phyloP scores from a whole-genome alignment of 2,888 invertebrate species.

The Ecliptopera silaceata region DNA sequence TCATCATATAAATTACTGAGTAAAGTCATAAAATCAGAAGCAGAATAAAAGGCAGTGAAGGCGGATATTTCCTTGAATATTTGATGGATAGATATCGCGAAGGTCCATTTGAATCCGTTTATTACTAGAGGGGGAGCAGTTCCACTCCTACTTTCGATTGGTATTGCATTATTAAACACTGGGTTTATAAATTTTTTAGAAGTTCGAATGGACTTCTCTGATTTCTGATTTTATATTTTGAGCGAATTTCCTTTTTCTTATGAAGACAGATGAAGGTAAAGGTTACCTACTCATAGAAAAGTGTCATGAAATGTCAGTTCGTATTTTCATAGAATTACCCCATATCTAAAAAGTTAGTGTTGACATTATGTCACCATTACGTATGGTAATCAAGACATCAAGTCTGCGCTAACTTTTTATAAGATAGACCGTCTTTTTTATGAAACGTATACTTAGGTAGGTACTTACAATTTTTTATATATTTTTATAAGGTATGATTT shows the following conservation, averaged over 20 bases:
- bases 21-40: background rate
- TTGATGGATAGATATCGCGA: constrained; percentile 14
- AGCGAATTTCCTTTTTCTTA: background rate
- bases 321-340: no score
- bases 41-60: background rate
- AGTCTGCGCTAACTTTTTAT: no score
- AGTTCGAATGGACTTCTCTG: constrained; percentile 10
- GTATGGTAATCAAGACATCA: no score
- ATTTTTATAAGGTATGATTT: no score
- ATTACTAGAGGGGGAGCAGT: constrained; percentile 2
- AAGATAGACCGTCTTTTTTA: no score
- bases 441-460: no score
- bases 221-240: constrained; percentile 15
- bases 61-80: constrained; percentile 6
- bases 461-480: no score
- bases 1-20: no score
- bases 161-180: constrained; percentile 19
- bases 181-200: constrained; percentile 17
- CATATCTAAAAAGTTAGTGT: no score
- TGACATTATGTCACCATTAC: no score
- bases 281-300: no score
- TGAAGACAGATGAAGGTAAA: background rate
- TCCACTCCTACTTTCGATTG: constrained; percentile 15
- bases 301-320: no score
- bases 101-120: constrained; percentile 20